A percentile compares a stretch with the other conserved stretches of the same genome.
Evolutionary conservation across 2,888 invertebrate genomes (phyloP).

Genomic region (Leptopilina myrica): DNA sequence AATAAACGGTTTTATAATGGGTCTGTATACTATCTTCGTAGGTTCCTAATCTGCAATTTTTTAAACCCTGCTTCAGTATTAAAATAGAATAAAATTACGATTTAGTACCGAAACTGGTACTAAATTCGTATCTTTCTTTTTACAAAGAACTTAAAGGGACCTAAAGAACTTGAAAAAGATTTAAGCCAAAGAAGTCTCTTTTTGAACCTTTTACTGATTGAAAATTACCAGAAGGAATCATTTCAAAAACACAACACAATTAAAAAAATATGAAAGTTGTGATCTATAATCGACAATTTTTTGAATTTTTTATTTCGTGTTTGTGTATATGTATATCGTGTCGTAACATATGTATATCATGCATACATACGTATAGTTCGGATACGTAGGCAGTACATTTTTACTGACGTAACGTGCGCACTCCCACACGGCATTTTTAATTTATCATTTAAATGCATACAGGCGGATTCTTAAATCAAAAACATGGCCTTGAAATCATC

Average conservation of each 20-base stretch:
- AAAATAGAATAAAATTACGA: too few species aligned
- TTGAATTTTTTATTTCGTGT: background rate
- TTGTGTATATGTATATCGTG: background rate
- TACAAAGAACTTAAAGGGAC: too few species aligned
- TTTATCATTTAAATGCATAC: slow-evolving; percentile 31
- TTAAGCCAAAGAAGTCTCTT: too few species aligned
- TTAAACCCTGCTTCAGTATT: too few species aligned
- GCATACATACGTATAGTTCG: background rate
- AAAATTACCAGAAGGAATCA: too few species aligned
- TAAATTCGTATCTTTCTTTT: too few species aligned
- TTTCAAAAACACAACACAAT: background rate
- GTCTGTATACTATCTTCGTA: too few species aligned
- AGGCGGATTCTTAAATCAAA: slow-evolving; percentile 33
- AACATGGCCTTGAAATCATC: slow-evolving; percentile 22
- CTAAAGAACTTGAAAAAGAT: too few species aligned
- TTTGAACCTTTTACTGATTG: too few species aligned
- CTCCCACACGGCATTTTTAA: slow-evolving; percentile 31
- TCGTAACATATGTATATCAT: background rate
- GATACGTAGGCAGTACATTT: slow-evolving; percentile 18
- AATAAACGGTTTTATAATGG: background rate
- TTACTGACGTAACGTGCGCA: slow-evolving; percentile 13
- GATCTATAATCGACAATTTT: slow-evolving; percentile 15
- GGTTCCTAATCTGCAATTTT: too few species aligned
- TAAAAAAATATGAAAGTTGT: background rate
- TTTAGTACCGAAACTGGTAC: too few species aligned